A percentile compares a stretch with the other conserved stretches of the same genome.
Conservation (phyloP, 1,140 invertebrate species). For the Notospermus geniculatus region DNA sequence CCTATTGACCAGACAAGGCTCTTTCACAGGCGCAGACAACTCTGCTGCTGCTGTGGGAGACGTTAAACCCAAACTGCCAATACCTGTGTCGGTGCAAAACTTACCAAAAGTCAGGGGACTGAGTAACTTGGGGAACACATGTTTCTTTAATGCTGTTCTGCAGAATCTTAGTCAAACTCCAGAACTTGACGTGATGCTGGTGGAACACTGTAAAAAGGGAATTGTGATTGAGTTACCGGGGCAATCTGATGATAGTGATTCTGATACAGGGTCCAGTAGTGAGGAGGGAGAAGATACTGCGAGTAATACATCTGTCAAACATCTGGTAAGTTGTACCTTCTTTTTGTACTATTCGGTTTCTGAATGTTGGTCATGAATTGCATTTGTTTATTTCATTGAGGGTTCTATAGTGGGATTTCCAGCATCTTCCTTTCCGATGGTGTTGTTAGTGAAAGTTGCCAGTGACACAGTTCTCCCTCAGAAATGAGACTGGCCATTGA, state of each 20-base stretch:
- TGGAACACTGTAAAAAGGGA: constrained; percentile 62
- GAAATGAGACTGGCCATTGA: neutral
- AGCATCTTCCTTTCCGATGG: no score
- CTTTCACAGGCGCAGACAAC: no score
- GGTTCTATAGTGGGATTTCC: no score
- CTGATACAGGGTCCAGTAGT: constrained; percentile 27
- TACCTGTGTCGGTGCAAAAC: neutral
- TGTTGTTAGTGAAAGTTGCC: no score
- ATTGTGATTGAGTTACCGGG: constrained; percentile 47
- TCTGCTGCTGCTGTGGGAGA: no score
- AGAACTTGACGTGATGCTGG: constrained; percentile 71
- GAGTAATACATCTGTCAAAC: neutral
- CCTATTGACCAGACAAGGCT: no score
- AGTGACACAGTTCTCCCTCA: no score
- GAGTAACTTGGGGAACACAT: constrained; percentile 89
- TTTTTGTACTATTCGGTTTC: no score
- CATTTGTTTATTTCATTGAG: no score
- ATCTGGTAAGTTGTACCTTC: no score
- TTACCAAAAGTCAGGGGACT: constrained; percentile 33
- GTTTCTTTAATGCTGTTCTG: constrained; percentile 94
- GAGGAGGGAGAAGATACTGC: constrained; percentile 23
- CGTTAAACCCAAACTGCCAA: no score
- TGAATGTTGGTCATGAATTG: no score
- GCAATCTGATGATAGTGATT: constrained; percentile 22
- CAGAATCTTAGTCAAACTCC: constrained; percentile 87